These are phyloP conservation scores for Orchesella cincta DNA, from an alignment of 1,140 invertebrate genomes.

Conservation along the genomic window DNA sequence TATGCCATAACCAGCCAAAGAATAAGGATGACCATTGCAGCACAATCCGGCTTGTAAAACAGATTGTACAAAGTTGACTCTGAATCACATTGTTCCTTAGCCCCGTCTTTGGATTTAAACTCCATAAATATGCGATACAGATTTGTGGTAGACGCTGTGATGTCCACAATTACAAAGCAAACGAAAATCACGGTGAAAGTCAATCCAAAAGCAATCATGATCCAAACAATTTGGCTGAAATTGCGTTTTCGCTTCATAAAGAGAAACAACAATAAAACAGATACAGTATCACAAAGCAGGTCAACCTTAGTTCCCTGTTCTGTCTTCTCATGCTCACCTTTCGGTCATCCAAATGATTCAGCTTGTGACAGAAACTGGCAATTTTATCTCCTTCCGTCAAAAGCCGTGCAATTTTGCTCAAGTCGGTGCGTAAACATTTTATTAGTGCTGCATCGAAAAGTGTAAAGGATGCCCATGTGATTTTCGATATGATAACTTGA, in stretches of 20 bases:
- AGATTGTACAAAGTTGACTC: background rate
- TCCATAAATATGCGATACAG: background rate
- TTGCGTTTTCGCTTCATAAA: background rate
- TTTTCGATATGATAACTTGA: background rate
- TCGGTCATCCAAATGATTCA: no score
- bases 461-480: background rate
- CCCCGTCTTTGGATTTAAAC: background rate
- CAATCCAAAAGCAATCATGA: no score
- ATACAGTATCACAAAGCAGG: no score
- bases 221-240: no score
- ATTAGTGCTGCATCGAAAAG: background rate
- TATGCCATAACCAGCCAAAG: background rate
- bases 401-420: background rate
- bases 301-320: no score
- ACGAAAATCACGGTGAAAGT: background rate
- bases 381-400: constrained; percentile 8
- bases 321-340: no score
- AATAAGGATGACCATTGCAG: background rate
- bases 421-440: background rate
- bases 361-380: background rate
- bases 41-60: background rate
- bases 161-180: background rate
- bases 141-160: background rate
- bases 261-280: no score
- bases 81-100: background rate